These are phyloP conservation scores for Melitaea athalia DNA, from an alignment of 2,888 invertebrate species.

Conservation along the genomic window DNA sequence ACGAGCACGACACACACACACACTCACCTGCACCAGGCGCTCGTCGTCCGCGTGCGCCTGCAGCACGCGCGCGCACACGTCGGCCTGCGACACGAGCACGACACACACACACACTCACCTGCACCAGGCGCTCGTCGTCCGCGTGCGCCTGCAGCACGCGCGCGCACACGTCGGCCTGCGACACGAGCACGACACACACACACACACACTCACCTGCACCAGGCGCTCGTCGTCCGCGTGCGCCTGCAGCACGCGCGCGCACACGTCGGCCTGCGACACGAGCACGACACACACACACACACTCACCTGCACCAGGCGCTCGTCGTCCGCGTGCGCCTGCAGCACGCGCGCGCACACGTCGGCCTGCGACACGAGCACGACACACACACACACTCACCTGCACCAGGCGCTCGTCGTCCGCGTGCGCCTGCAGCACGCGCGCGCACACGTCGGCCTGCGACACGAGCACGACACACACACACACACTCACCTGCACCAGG, in stretches of 20 bases:
- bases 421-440: conserved; percentile 2
- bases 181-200: not conserved
- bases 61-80: too few relatives aligned
- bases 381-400: not conserved
- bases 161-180: not conserved
- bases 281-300: not conserved
- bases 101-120: too few relatives aligned
- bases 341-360: conserved; percentile 2
- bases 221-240: conserved; percentile 26
- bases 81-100: too few relatives aligned
- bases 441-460: not conserved
- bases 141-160: too few relatives aligned
- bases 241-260: conserved; percentile 1
- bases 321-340: conserved; percentile 1
- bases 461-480: not conserved
- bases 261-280: not conserved
- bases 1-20: conserved; percentile 46
- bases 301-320: not conserved
- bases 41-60: conserved; percentile 15
- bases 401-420: not conserved
- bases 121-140: too few relatives aligned
- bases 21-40: too few relatives aligned
- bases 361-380: not conserved
- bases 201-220: conserved; percentile 26
- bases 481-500: not conserved